Conservation (phyloP, 2,113 vertebrate species). For the Thamnophis sirtalis region DNA sequence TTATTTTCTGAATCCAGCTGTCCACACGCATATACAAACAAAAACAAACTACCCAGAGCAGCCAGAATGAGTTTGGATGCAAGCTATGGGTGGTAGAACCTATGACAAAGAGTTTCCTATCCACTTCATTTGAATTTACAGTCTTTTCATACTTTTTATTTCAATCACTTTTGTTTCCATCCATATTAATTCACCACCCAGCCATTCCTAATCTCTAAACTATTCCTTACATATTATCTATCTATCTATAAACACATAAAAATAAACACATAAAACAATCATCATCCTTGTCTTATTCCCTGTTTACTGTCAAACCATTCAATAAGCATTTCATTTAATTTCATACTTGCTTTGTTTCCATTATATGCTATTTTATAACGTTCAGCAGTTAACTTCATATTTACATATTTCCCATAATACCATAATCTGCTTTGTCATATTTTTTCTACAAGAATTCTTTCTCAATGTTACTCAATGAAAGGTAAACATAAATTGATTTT, state of each 20-base stretch:
- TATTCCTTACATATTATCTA: neutral
- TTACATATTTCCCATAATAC: neutral
- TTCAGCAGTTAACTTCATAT: neutral
- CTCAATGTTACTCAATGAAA: neutral
- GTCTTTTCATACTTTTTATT: neutral
- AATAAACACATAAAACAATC: neutral
- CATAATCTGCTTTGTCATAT: neutral
- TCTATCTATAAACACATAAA: neutral
- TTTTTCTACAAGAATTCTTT: neutral
- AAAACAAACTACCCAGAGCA: neutral
- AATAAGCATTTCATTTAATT: neutral
- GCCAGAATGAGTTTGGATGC: neutral
- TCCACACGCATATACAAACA: neutral
- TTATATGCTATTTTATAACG: neutral
- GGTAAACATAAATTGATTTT: conserved; percentile 35
- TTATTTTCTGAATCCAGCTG: neutral
- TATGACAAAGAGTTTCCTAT: neutral
- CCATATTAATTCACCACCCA: neutral
- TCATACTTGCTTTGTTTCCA: neutral
- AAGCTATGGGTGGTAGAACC: neutral
- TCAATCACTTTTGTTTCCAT: neutral
- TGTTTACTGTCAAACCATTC: neutral
- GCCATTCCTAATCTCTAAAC: neutral
- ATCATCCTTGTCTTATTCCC: neutral
- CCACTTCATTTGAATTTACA: neutral